Conservation (phyloP, 2,113 vertebrate species). For the Cavia porcellus region DNA sequence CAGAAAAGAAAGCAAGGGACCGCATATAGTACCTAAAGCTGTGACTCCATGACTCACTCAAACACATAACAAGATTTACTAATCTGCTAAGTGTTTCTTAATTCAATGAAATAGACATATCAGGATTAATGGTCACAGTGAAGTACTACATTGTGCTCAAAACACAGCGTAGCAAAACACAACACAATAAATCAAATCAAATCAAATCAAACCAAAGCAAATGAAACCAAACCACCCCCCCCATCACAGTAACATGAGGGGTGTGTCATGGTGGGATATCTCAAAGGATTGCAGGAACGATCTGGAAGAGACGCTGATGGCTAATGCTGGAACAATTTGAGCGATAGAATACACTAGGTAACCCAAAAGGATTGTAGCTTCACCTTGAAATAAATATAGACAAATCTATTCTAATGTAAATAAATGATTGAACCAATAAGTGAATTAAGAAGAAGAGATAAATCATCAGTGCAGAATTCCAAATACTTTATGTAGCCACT, state of each 20-base stretch:
- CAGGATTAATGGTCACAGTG: background rate
- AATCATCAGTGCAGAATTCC: background rate
- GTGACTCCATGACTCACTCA: background rate
- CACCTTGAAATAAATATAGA: background rate
- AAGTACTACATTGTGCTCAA: background rate
- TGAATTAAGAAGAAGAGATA: background rate
- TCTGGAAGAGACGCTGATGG: background rate
- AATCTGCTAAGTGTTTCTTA: background rate
- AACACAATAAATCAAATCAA: background rate
- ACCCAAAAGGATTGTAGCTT: background rate
- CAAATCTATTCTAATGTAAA: background rate
- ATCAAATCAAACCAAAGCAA: background rate
- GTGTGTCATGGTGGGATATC: background rate
- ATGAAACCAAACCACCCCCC: background rate
- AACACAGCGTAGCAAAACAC: background rate
- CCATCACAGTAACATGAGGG: background rate
- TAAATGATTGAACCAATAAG: background rate
- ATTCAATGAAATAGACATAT: background rate
- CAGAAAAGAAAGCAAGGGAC: background rate
- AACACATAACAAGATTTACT: background rate
- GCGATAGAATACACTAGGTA: background rate
- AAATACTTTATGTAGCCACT: background rate
- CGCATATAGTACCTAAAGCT: background rate
- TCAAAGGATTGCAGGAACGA: background rate
- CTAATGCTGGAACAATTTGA: background rate